These are phyloP conservation scores for Pseudopipra pipra DNA, from an alignment of 2,113 vertebrate species.

Conservation along the genomic window DNA sequence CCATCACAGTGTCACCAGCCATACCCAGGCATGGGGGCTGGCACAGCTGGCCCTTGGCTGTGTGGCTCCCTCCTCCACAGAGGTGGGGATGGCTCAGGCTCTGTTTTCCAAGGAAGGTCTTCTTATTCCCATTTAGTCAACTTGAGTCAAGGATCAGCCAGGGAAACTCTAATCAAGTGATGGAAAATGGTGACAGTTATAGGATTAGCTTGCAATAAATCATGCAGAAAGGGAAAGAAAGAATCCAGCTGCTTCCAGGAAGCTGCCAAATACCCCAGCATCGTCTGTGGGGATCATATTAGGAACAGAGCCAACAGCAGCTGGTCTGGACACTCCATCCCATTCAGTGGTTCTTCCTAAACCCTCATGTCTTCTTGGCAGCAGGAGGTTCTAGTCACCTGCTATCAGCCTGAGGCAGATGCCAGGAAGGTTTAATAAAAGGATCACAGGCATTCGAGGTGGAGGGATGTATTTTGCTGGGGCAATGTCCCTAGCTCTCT, in stretches of 20 bases:
- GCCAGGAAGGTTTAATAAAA: neutral
- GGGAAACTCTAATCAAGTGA: constrained; percentile 23
- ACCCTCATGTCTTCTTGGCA: neutral
- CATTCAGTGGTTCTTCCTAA: neutral
- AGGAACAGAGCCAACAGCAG: neutral
- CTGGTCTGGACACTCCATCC: neutral
- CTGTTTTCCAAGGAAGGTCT: neutral
- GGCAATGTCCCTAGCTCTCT: neutral
- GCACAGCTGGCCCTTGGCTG: neutral
- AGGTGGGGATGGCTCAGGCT: neutral
- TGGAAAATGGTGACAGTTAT: neutral
- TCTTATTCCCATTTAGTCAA: neutral
- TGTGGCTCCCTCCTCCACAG: neutral
- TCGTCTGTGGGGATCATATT: neutral
- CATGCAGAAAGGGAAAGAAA: neutral
- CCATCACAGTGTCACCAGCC: neutral
- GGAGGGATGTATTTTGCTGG: neutral
- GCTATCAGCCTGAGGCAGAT: neutral
- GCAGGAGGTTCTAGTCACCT: neutral
- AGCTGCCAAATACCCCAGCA: constrained; percentile 16
- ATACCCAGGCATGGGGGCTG: neutral
- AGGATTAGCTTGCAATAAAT: constrained; percentile 26
- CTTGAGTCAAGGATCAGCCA: neutral
- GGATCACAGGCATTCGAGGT: neutral
- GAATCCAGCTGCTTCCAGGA: constrained; percentile 24